Conservation (phyloP, 2,888 invertebrate species). For the Drosophila quinaria region DNA sequence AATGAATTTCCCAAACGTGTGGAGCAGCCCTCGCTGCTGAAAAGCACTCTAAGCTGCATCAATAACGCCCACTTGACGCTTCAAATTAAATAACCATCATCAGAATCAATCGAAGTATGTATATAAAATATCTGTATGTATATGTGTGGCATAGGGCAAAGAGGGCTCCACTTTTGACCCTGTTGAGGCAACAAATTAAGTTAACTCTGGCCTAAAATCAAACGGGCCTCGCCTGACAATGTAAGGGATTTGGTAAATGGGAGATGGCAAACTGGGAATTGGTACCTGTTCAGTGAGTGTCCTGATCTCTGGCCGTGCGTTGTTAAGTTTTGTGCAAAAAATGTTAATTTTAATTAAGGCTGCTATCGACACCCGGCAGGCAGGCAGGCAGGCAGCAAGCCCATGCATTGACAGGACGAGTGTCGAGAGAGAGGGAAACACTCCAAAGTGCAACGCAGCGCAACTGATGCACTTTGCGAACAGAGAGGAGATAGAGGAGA, state of each 20-base stretch:
- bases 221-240: conserved; percentile 52
- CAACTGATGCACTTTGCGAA: conserved; percentile 79
- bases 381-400: conserved; percentile 56
- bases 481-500: neutral
- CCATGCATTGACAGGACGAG: conserved; percentile 39
- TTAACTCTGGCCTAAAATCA: conserved; percentile 80
- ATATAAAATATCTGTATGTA: conserved; percentile 23
- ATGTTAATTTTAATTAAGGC: conserved; percentile 81
- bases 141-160: conserved; percentile 12
- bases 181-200: conserved; percentile 66
- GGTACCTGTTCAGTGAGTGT: conserved; percentile 23
- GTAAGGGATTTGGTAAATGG: conserved; percentile 34
- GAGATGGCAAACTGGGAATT: neutral
- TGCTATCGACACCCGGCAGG: conserved; percentile 78
- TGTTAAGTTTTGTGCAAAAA: conserved; percentile 74
- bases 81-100: conserved; percentile 80
- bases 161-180: conserved; percentile 22
- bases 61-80: conserved; percentile 79
- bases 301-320: conserved; percentile 34
- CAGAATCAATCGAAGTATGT: conserved; percentile 70
- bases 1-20: conserved; percentile 12
- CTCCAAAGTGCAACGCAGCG: conserved; percentile 80
- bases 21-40: conserved; percentile 22
- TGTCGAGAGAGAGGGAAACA: conserved; percentile 33
- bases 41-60: conserved; percentile 59